These are phyloP conservation scores for Archips crataeganus DNA, from an alignment of 2,888 invertebrate genomes.

Conservation along the genomic window DNA sequence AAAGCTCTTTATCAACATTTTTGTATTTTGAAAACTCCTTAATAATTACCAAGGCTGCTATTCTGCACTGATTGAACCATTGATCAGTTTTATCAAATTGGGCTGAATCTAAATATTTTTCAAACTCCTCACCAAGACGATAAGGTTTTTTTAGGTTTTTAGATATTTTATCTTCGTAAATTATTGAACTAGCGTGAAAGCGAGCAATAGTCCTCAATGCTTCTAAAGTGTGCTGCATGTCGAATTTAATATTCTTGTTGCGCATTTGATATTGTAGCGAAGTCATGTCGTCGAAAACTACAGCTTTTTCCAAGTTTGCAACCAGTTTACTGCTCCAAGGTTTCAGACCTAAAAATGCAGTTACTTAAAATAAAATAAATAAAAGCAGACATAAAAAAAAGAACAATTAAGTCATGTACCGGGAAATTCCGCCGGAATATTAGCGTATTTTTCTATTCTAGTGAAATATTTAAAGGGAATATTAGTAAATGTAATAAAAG, in stretches of 20 bases:
- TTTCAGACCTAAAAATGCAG: neutral
- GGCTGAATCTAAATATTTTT: neutral
- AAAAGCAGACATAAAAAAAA: too few species aligned
- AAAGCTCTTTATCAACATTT: neutral
- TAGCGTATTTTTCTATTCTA: too few species aligned
- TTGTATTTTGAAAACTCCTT: slow-evolving; percentile 5
- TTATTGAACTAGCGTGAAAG: neutral
- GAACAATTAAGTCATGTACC: too few species aligned
- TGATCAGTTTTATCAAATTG: neutral
- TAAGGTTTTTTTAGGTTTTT: neutral
- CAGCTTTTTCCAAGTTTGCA: neutral
- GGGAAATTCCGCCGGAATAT: too few species aligned
- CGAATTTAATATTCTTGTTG: neutral
- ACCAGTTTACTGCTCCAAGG: slow-evolving; percentile 1
- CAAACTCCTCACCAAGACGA: neutral
- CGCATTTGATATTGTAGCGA: neutral
- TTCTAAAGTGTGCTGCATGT: neutral
- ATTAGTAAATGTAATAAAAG: too few species aligned
- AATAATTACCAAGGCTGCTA: neutral
- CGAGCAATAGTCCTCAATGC: neutral
- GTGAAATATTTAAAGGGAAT: too few species aligned
- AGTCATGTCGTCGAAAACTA: neutral
- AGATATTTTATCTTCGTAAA: neutral
- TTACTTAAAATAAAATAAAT: neutral
- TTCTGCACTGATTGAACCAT: neutral